phyloP scores from a whole-genome alignment of 2,888 invertebrate species.

The Hypena proboscidalis region DNA sequence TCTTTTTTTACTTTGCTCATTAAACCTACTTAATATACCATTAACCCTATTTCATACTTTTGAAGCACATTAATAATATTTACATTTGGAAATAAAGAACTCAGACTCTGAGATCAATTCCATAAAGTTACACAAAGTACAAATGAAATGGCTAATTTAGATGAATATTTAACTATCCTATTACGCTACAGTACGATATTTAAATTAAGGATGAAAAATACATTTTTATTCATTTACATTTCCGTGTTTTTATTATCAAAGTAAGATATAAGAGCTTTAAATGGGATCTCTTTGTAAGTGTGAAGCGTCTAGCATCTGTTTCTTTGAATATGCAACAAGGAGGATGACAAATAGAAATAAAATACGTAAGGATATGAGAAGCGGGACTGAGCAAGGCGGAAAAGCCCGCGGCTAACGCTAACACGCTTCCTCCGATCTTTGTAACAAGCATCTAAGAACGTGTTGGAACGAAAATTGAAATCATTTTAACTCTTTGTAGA shows the following conservation, averaged over 20 bases:
- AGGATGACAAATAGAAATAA: conserved; percentile 4
- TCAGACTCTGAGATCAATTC: conserved; percentile 5
- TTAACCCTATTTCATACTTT: conserved; percentile 31
- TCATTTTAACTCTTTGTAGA: conserved; percentile 16
- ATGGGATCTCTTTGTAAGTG: too few relatives aligned
- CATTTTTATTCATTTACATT: conserved; percentile 1
- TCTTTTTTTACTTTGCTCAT: conserved; percentile 36
- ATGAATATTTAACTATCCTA: conserved; percentile 7
- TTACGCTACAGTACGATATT: not conserved
- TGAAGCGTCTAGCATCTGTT: not conserved
- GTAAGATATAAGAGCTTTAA: too few relatives aligned
- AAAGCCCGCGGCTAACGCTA: conserved; percentile 15
- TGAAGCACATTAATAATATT: conserved; percentile 45
- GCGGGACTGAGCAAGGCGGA: conserved; percentile 8
- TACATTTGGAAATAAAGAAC: conserved; percentile 28
- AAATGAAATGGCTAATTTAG: conserved; percentile 6
- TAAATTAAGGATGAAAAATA: not conserved
- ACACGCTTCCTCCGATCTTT: conserved; percentile 10
- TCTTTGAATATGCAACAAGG: conserved; percentile 4
- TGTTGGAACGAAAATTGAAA: conserved; percentile 17
- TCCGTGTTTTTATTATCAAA: not conserved
- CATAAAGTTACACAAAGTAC: conserved; percentile 5
- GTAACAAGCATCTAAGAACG: conserved; percentile 23
- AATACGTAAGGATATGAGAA: conserved; percentile 2
- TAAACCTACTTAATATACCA: conserved; percentile 25